A percentile compares a stretch with the other conserved stretches of the same genome.
Evolutionary conservation across 2,113 vertebrate species (phyloP).

Genomic region (Pseudorasbora parva): DNA sequence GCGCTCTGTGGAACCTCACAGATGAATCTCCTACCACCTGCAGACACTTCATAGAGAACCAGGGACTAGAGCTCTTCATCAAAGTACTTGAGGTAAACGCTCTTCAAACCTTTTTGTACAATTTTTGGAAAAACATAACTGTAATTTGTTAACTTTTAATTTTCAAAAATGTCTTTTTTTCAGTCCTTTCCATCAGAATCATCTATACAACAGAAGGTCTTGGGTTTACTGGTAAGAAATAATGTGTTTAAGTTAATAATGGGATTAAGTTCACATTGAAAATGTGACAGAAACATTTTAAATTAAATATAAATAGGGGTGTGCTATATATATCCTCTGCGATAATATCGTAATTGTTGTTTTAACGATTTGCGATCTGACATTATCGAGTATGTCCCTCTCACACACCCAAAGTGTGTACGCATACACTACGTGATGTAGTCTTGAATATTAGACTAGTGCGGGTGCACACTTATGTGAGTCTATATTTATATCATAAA

Average conservation of each 20-base stretch:
- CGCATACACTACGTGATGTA: no score
- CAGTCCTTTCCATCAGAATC: conserved; percentile 96
- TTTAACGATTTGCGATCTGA: no score
- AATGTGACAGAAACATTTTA: background rate
- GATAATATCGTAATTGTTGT: no score
- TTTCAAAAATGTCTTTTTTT: conserved; percentile 16
- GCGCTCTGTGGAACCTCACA: conserved; percentile 98
- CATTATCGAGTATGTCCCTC: no score
- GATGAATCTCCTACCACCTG: conserved; percentile 99
- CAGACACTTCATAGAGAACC: conserved; percentile 98
- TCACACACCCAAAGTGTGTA: no score
- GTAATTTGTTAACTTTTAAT: no score
- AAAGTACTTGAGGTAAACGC: conserved; percentile 91
- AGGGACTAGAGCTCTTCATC: conserved; percentile 96
- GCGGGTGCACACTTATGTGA: no score
- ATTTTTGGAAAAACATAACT: background rate
- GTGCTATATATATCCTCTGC: no score
- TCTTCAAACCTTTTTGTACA: background rate
- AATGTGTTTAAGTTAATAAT: conserved; percentile 4
- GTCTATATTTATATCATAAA: no score
- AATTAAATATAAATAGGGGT: no score
- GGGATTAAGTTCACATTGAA: background rate
- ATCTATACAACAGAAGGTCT: conserved; percentile 97
- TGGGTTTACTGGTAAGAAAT: conserved; percentile 92
- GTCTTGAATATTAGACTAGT: no score